phyloP scores from a whole-genome alignment of 2,113 vertebrate genomes.

The Murina feae region DNA sequence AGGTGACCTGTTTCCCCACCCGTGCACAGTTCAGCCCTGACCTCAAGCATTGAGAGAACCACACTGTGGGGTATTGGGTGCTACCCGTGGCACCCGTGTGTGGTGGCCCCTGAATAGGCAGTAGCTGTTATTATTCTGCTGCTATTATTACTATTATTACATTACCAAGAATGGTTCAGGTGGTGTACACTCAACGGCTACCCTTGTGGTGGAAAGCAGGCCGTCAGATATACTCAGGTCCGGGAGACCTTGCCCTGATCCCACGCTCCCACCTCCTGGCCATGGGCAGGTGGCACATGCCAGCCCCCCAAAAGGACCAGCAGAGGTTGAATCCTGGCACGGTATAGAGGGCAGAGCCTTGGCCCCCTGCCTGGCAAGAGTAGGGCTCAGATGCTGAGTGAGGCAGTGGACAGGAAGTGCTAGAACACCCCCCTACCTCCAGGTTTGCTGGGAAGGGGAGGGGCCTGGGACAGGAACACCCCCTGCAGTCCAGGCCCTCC shows the following conservation, averaged over 20 bases:
- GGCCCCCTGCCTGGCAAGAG: neutral
- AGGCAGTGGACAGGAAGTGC: neutral
- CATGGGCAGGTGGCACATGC: neutral
- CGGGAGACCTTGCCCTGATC: neutral
- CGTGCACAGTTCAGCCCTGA: neutral
- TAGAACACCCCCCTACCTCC: neutral
- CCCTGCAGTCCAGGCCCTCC: neutral
- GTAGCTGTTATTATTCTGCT: neutral
- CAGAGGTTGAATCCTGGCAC: neutral
- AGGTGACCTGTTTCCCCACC: neutral
- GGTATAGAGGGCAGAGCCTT: neutral
- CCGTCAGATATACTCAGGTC: neutral
- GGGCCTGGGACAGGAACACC: neutral
- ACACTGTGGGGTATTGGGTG: neutral
- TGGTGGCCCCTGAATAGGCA: neutral
- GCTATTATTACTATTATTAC: neutral
- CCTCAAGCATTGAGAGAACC: neutral
- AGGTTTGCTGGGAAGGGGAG: neutral
- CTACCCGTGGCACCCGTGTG: neutral
- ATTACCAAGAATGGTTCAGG: neutral
- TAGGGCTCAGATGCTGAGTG: neutral
- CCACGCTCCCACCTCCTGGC: neutral
- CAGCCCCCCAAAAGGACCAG: neutral
- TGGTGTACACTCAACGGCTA: neutral
- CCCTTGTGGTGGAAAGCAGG: neutral